Conservation (phyloP, 2,888 invertebrate genomes). For the Boloria euphrosyne region DNA sequence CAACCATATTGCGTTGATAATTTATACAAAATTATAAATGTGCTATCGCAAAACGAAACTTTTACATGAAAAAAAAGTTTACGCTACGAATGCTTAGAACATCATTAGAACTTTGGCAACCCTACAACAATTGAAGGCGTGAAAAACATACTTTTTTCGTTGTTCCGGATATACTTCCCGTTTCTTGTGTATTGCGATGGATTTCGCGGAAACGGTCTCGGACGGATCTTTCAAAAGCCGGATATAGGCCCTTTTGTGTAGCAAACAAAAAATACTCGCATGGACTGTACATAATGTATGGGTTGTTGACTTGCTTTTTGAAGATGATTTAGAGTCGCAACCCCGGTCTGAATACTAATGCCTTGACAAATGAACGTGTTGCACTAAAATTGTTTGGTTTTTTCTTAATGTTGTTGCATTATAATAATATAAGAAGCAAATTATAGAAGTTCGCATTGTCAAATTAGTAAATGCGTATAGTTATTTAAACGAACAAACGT, state of each 20-base stretch:
- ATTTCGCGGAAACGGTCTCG: conserved; percentile 74
- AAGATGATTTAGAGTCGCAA: conserved; percentile 52
- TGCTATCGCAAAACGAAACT: too few species aligned
- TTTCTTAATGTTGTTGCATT: conserved; percentile 47
- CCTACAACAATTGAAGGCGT: conserved; percentile 55
- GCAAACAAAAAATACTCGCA: conserved; percentile 60
- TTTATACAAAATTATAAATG: too few species aligned
- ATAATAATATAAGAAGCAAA: conserved; percentile 5
- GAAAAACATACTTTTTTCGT: conserved; percentile 63
- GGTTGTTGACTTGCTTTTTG: conserved; percentile 67
- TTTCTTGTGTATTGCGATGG: conserved; percentile 75
- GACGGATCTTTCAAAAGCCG: conserved; percentile 65
- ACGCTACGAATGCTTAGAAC: not conserved
- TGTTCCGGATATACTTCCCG: conserved; percentile 80
- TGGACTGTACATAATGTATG: conserved; percentile 55
- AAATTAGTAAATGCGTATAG: conserved; percentile 3
- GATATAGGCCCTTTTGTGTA: conserved; percentile 76
- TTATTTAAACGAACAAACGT: conserved; percentile 23
- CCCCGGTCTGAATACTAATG: conserved; percentile 58
- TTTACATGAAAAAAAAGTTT: not conserved
- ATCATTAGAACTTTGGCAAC: conserved; percentile 46
- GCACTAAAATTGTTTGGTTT: not conserved
- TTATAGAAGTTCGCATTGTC: not conserved
- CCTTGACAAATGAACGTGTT: conserved; percentile 51
- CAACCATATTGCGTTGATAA: too few species aligned